A percentile compares a stretch with the other conserved stretches of the same genome.
Evolutionary conservation across 2,888 invertebrate species (phyloP).

Genomic region (Megalurothrips usitatus): DNA sequence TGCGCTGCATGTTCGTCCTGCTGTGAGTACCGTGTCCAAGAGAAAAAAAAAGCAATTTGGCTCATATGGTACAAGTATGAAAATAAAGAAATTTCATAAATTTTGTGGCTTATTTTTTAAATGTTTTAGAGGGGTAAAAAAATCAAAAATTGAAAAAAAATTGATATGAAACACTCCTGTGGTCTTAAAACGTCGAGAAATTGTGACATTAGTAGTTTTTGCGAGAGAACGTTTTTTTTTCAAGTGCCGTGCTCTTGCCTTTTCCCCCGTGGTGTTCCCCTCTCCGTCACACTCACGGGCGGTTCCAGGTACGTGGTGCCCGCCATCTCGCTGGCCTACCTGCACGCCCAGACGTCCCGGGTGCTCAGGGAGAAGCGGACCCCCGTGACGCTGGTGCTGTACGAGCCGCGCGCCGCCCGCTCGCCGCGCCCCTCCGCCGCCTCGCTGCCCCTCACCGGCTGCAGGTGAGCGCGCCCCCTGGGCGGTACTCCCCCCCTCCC

Average conservation of each 20-base stretch:
- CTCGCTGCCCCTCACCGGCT: not conserved
- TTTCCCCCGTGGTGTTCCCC: too few species aligned
- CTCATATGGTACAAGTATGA: too few species aligned
- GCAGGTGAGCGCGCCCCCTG: not conserved
- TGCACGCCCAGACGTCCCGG: not conserved
- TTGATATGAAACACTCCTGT: too few species aligned
- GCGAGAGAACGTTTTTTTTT: too few species aligned
- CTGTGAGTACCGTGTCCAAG: not conserved
- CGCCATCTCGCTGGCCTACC: not conserved
- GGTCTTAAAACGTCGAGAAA: too few species aligned
- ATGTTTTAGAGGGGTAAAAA: too few species aligned
- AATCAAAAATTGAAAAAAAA: too few species aligned
- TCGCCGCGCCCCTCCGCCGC: not conserved
- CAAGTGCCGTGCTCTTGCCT: too few species aligned
- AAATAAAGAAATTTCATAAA: not conserved
- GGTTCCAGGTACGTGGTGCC: not conserved
- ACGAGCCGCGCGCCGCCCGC: not conserved
- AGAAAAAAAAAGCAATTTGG: not conserved
- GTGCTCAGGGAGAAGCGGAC: not conserved
- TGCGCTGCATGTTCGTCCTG: not conserved
- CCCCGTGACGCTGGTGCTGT: not conserved
- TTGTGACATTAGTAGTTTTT: too few species aligned
- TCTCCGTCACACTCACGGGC: too few species aligned
- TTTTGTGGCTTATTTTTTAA: too few species aligned
- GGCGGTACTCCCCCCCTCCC: too few species aligned